Percentiles rank a stretch among this genome's conserved stretches.
Conservation (phyloP, 2,888 invertebrate species). For the Nezara viridula region DNA sequence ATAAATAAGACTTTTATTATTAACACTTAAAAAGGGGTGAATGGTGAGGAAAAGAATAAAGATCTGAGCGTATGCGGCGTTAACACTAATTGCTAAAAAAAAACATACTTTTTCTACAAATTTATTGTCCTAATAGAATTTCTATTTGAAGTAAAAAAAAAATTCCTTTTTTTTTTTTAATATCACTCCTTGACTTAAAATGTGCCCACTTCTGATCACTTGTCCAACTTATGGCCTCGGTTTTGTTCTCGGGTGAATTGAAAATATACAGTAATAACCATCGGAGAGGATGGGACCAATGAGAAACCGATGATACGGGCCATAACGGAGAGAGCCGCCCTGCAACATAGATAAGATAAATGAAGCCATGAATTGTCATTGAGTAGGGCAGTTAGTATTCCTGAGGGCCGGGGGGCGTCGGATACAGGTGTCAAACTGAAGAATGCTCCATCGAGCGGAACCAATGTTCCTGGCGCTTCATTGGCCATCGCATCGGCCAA, state of each 20-base stretch:
- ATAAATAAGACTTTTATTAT: too few species aligned
- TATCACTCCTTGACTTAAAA: too few species aligned
- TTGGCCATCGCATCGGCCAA: background rate
- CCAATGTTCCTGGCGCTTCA: background rate
- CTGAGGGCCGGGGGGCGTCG: background rate
- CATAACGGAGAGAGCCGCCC: background rate
- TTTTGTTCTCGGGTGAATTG: background rate
- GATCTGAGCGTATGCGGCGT: too few species aligned
- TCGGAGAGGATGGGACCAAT: background rate
- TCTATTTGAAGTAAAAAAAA: too few species aligned
- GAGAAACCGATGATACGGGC: background rate
- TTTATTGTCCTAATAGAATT: too few species aligned
- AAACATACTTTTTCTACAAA: too few species aligned
- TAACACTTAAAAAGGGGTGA: too few species aligned
- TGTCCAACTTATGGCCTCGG: too few species aligned
- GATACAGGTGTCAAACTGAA: constrained; percentile 29
- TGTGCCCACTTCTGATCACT: too few species aligned
- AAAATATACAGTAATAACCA: background rate
- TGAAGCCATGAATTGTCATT: constrained; percentile 11
- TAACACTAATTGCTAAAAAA: too few species aligned
- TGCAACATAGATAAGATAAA: background rate
- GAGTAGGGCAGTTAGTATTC: background rate
- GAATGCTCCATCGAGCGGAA: constrained; percentile 35
- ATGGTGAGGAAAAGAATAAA: too few species aligned
- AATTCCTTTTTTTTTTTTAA: too few species aligned